These are phyloP conservation scores for Astreopora myriophthalma DNA, from an alignment of 64 coral and sea anemone genomes.

Conservation along the genomic window DNA sequence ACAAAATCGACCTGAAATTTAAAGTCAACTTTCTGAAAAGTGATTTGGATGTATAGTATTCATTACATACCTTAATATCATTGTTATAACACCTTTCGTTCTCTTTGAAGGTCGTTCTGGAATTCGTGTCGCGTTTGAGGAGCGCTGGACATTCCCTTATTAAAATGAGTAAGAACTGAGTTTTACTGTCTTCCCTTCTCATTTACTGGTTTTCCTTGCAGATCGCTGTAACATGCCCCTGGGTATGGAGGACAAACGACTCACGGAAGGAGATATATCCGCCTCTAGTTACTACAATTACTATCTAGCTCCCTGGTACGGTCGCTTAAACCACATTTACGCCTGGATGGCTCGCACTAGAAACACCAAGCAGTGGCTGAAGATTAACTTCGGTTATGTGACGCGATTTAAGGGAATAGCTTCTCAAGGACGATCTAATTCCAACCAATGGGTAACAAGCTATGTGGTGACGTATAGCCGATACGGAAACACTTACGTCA, in stretches of 20 bases:
- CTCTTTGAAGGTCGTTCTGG: too few species aligned
- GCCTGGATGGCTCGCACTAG: constrained; percentile 31
- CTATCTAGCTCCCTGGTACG: constrained; percentile 33
- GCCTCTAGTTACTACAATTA: constrained; percentile 45
- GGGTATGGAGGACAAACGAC: constrained; percentile 81
- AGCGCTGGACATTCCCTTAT: too few species aligned
- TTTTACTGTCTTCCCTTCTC: not conserved
- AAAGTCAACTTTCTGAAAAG: too few species aligned
- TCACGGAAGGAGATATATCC: constrained; percentile 36
- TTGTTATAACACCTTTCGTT: too few species aligned
- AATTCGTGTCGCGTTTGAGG: too few species aligned
- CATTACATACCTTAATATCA: too few species aligned
- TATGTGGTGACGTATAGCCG: constrained; percentile 43
- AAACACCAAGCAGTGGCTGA: constrained; percentile 60
- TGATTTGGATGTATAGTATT: too few species aligned
- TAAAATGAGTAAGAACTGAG: too few species aligned
- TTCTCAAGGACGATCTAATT: constrained; percentile 33
- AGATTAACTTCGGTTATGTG: constrained; percentile 47
- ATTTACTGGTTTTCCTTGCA: not conserved
- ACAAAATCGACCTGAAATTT: too few species aligned
- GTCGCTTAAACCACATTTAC: constrained; percentile 30
- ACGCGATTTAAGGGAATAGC: constrained; percentile 49
- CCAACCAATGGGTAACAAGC: constrained; percentile 68
- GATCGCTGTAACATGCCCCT: constrained; percentile 81
- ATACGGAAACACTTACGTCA: constrained; percentile 41